phyloP scores from a whole-genome alignment of 2,797 vertebrate genomes.

The Melanogrammus aeglefinus region DNA sequence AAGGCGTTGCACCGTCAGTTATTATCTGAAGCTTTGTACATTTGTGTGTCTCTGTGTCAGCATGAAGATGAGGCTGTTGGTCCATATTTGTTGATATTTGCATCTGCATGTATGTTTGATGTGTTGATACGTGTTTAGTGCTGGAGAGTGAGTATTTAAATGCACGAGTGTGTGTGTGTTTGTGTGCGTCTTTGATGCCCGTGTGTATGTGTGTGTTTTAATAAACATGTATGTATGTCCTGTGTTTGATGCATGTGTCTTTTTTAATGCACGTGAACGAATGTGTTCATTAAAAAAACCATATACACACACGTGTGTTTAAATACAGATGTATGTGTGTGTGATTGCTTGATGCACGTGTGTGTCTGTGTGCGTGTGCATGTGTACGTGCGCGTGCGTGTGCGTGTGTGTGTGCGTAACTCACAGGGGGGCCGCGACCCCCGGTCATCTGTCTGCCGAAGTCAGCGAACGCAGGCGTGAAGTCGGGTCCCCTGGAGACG shows the following conservation, averaged over 20 bases:
- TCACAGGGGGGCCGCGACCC: slow-evolving; percentile 85
- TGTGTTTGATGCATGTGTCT: too few species aligned
- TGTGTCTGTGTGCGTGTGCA: too few species aligned
- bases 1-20: background rate
- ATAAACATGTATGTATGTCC: too few species aligned
- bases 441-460: slow-evolving; percentile 86
- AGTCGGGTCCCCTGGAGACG: slow-evolving; percentile 92
- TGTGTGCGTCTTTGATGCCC: too few species aligned
- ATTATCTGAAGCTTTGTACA: background rate
- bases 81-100: background rate
- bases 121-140: background rate
- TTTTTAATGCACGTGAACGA: too few species aligned
- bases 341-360: too few species aligned
- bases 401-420: slow-evolving; percentile 51
- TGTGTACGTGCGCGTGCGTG: background rate
- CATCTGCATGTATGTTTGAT: background rate
- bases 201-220: too few species aligned
- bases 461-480: slow-evolving; percentile 96
- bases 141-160: background rate
- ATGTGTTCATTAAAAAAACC: too few species aligned
- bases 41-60: background rate
- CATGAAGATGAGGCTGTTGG: background rate
- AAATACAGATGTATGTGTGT: too few species aligned
- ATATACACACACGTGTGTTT: too few species aligned
- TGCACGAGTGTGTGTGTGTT: background rate